Percentiles rank a stretch among this genome's conserved stretches.
Evolutionary conservation across 2,797 vertebrate genomes (phyloP).

Genomic region (Leptodactylus fallax): DNA sequence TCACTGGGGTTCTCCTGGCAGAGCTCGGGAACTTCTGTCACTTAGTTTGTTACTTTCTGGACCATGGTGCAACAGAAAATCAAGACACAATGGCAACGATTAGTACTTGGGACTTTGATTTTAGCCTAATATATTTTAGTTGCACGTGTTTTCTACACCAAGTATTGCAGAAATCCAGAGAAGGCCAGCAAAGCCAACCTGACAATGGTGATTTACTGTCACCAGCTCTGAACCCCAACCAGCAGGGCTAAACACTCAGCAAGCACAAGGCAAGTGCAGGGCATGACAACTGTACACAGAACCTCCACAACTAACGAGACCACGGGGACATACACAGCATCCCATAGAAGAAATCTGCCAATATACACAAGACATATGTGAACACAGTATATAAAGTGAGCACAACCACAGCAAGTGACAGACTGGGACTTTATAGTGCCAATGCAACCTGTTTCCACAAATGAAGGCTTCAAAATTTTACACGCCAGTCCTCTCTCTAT

Average conservation of each 20-base stretch:
- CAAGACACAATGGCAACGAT: neutral
- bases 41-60: neutral
- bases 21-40: neutral
- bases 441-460: conserved; percentile 6
- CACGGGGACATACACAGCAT: neutral
- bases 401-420: neutral
- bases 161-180: neutral
- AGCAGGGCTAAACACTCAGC: conserved; percentile 23
- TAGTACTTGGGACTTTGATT: neutral
- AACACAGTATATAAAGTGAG: neutral
- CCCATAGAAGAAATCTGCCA: neutral
- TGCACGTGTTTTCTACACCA: neutral
- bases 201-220: conserved; percentile 43
- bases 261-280: conserved; percentile 31
- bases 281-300: conserved; percentile 47
- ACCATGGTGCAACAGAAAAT: no score
- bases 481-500: neutral
- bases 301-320: neutral
- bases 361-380: neutral
- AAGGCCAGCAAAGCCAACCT: conserved; percentile 34
- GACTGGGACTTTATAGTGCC: neutral
- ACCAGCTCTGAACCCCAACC: conserved; percentile 18
- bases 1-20: neutral
- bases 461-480: neutral
- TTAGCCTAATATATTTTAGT: neutral